Evolutionary conservation across 2,888 invertebrate species (phyloP).

Genomic region (Cryptocephalus moraei): DNA sequence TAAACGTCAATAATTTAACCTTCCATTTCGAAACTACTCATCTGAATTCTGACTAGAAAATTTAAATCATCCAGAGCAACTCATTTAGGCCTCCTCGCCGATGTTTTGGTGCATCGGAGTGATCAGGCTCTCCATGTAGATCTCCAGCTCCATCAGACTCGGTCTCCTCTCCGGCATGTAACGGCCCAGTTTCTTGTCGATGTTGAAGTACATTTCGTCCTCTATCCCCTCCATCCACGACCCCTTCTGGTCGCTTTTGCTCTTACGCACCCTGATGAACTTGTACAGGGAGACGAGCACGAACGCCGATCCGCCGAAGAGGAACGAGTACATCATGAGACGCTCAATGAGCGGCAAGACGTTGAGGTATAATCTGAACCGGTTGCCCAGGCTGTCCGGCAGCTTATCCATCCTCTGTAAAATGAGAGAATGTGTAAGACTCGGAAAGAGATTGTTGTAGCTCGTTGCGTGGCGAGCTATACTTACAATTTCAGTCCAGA

Average conservation of each 20-base stretch:
- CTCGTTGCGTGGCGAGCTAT: constrained; percentile 7
- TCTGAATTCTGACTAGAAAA: too few species aligned
- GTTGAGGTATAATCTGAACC: constrained; percentile 65
- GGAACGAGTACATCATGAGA: constrained; percentile 43
- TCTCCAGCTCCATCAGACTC: constrained; percentile 17
- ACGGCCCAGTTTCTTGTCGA: constrained; percentile 27
- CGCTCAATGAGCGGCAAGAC: constrained; percentile 55
- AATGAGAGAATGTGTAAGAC: too few species aligned
- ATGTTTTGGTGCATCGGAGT: background rate
- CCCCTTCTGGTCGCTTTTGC: constrained; percentile 12
- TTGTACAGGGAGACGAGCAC: constrained; percentile 42
- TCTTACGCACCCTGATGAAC: constrained; percentile 19
- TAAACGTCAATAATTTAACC: too few species aligned
- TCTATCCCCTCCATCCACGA: too few species aligned
- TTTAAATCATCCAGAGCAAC: too few species aligned
- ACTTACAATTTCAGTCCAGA: constrained; percentile 90
- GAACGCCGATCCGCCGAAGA: constrained; percentile 42
- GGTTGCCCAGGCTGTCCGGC: constrained; percentile 49
- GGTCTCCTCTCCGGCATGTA: constrained; percentile 26
- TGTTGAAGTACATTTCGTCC: constrained; percentile 23
- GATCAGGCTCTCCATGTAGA: background rate
- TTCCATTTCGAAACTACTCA: too few species aligned
- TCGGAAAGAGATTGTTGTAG: too few species aligned
- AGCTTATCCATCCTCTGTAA: constrained; percentile 61
- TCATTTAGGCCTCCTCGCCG: too few species aligned